Conservation (phyloP, 2,888 invertebrate species). For the Bunonema sp. region DNA sequence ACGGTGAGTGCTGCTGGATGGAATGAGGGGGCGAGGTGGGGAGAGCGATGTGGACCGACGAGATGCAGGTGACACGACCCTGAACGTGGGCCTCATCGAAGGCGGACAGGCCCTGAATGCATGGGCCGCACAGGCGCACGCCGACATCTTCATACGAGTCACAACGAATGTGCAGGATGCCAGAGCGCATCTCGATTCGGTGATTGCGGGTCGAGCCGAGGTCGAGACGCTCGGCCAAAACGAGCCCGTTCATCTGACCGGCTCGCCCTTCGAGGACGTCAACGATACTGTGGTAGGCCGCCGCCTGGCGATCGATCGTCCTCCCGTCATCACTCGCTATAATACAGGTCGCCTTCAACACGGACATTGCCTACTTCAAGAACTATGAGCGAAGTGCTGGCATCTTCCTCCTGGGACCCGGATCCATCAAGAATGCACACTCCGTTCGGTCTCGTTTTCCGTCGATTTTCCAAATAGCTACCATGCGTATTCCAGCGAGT, state of each 20-base stretch:
- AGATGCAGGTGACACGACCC: constrained; percentile 28
- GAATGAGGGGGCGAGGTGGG: not conserved
- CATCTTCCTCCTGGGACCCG: constrained; percentile 27
- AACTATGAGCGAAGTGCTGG: constrained; percentile 6
- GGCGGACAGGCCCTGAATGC: constrained; percentile 40
- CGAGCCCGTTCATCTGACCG: constrained; percentile 11
- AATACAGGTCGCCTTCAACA: constrained; percentile 24
- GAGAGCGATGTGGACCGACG: not conserved
- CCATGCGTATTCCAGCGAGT: too few relatives aligned
- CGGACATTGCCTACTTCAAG: constrained; percentile 11
- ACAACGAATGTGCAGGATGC: constrained; percentile 5
- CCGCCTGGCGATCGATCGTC: too few relatives aligned
- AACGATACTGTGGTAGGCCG: too few relatives aligned
- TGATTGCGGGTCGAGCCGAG: constrained; percentile 7
- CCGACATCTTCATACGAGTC: constrained; percentile 12
- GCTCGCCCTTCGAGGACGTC: too few relatives aligned
- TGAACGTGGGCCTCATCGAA: constrained; percentile 28
- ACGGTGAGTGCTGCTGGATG: constrained; percentile 8
- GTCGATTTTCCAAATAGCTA: too few relatives aligned
- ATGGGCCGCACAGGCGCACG: constrained; percentile 25
- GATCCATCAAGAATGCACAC: constrained; percentile 37
- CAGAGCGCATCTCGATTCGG: constrained; percentile 2
- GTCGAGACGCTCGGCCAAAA: constrained; percentile 8
- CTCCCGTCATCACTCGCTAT: too few relatives aligned
- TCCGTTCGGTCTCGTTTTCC: too few relatives aligned